Evolutionary conservation across 2,113 vertebrate species (phyloP), one percentile per base, ranked within the genome.

Genomic region (Asarcornis scutulata): DNA sequence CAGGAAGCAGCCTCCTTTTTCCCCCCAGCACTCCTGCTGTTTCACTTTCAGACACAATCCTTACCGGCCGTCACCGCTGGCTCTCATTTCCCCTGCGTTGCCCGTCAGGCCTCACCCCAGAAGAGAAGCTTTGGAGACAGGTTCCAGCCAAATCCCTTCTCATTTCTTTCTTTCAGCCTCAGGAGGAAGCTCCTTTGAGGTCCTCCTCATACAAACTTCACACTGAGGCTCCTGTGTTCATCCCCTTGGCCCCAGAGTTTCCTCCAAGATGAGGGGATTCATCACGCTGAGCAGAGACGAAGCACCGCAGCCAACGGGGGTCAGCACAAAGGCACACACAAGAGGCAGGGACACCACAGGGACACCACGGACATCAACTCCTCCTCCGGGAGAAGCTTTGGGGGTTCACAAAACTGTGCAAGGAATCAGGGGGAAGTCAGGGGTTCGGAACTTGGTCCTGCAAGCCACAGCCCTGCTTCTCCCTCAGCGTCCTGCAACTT

Each of bases 221-320:
- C 40, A 3, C 2, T 17, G 1, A 44, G 44, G 50, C 32, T 81
- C 8, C 34, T 16, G 6, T 0, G 14, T 15, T 12, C 75, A 55
- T 3, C 50, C 66, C 26, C 1, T 58, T 29, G n/a, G 32, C 32
- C 56, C 38, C 46, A 10, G 26, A 6, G 52, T 7, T 20, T 38
- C 74, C 59, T 16, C 8, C 2, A 3, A 46, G 48, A 26, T 7
- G 16, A 22, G 11, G 12, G 17, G 20, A 32, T 44, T 8, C 4
- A 32, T 4, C 14, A 1, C 1, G 27, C 21, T 8, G 20, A 10
- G 17, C 15, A 4, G 4, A 34, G 69, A 3, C 48, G 13, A 10
- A 5, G 11, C n/a, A 12, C 25, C 23, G 4, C 36, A 23, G 55
- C 0, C 17, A 32, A 7, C 44, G 0, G 1, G 44, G 20, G 34